These are phyloP conservation scores for Morone saxatilis DNA, from an alignment of 2,113 vertebrate genomes.

Conservation along the genomic window DNA sequence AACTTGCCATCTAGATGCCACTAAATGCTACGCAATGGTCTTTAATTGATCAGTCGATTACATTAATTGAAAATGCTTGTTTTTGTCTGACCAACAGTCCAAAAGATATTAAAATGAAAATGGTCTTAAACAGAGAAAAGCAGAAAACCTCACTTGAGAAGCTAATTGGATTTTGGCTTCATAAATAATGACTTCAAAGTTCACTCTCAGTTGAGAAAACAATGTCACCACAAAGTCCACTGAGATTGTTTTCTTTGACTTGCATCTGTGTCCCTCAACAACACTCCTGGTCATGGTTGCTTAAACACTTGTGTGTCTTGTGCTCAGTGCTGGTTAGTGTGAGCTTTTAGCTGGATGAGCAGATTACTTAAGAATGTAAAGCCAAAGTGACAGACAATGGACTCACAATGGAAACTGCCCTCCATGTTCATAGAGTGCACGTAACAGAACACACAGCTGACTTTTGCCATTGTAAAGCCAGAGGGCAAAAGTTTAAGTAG, in stretches of 20 bases:
- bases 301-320: background rate
- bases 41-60: background rate
- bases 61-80: background rate
- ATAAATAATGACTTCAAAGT: background rate
- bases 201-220: background rate
- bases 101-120: background rate
- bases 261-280: background rate
- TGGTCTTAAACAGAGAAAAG: background rate
- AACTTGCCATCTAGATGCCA: too few relatives aligned
- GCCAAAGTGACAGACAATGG: conserved; percentile 15
- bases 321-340: background rate
- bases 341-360: conserved; percentile 34
- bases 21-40: too few relatives aligned
- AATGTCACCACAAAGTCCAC: background rate
- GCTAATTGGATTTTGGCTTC: background rate
- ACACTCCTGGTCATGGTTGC: background rate
- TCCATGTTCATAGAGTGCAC: background rate
- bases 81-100: background rate
- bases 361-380: conserved; percentile 20
- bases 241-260: background rate
- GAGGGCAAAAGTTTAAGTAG: background rate
- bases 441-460: background rate
- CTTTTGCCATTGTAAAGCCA: background rate
- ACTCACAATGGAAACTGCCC: background rate
- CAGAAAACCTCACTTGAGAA: too few relatives aligned